Evolutionary conservation across 2,113 vertebrate genomes (phyloP).

Genomic region (Crotalus helleri): DNA sequence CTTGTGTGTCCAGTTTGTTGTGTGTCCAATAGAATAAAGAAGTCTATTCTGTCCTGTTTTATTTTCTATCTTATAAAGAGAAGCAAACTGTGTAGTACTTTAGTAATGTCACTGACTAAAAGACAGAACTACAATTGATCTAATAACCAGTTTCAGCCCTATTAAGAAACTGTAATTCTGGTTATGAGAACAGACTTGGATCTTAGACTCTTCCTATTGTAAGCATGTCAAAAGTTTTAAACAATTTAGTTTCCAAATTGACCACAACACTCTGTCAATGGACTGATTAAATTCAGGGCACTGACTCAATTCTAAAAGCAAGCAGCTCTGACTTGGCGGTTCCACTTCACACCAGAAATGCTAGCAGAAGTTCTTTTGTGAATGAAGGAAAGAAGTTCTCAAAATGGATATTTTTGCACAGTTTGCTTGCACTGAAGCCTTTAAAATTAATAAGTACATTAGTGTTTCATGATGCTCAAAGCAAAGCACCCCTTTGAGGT

Average conservation of each 20-base stretch:
- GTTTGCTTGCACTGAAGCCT: background rate
- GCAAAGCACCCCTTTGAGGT: background rate
- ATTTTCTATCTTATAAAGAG: slow-evolving; percentile 1
- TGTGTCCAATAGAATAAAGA: background rate
- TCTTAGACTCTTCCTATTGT: background rate
- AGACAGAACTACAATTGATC: slow-evolving; percentile 32
- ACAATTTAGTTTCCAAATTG: background rate
- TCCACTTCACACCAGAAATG: background rate
- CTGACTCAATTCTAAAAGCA: background rate
- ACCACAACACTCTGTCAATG: background rate
- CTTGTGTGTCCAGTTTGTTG: background rate
- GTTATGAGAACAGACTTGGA: background rate
- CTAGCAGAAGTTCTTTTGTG: background rate
- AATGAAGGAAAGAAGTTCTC: background rate
- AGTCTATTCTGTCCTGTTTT: background rate
- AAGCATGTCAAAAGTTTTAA: background rate
- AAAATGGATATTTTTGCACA: background rate
- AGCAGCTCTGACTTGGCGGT: background rate
- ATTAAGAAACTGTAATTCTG: background rate
- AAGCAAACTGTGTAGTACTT: background rate
- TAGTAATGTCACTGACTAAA: slow-evolving; percentile 24
- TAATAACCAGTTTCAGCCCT: background rate
- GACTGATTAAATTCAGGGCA: background rate
- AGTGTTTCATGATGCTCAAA: background rate
- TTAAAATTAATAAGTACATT: background rate